These are phyloP conservation scores for Gymnogyps californianus DNA, from an alignment of 2,113 vertebrate species.

Conservation along the genomic window DNA sequence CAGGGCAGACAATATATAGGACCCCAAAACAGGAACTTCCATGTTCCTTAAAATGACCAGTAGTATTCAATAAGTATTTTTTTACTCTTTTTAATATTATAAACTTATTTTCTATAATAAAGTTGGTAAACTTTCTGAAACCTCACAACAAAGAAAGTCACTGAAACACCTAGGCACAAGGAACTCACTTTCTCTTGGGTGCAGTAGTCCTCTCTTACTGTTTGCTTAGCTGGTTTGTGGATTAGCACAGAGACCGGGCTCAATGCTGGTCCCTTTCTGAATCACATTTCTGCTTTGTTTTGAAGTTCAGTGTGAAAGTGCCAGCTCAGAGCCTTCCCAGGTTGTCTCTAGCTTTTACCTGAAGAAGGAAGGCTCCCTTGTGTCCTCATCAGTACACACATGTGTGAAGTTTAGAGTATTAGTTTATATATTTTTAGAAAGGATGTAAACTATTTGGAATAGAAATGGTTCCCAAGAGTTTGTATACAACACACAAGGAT, in stretches of 20 bases:
- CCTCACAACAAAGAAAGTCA: neutral
- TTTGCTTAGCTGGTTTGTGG: neutral
- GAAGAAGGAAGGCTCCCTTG: slow-evolving; percentile 24
- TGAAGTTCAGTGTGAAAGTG: neutral
- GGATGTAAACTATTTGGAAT: slow-evolving; percentile 21
- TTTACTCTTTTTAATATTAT: neutral
- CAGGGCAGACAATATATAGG: neutral
- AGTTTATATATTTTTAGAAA: slow-evolving; percentile 47
- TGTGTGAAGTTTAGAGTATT: slow-evolving; percentile 9
- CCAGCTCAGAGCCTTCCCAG: neutral
- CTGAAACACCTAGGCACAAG: neutral
- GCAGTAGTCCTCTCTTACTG: neutral
- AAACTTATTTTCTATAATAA: neutral
- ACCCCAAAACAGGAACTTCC: neutral
- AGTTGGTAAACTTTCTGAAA: neutral
- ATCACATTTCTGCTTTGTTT: neutral
- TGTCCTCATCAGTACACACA: neutral
- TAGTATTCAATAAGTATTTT: neutral
- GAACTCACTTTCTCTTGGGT: neutral
- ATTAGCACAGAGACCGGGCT: neutral
- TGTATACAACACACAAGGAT: neutral
- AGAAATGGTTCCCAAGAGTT: slow-evolving; percentile 30
- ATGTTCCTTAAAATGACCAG: neutral
- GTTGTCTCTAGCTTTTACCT: slow-evolving; percentile 5
- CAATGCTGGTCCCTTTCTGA: neutral